phyloP scores from a whole-genome alignment of 2,113 vertebrate species.

The Sakesphorus luctuosus region DNA sequence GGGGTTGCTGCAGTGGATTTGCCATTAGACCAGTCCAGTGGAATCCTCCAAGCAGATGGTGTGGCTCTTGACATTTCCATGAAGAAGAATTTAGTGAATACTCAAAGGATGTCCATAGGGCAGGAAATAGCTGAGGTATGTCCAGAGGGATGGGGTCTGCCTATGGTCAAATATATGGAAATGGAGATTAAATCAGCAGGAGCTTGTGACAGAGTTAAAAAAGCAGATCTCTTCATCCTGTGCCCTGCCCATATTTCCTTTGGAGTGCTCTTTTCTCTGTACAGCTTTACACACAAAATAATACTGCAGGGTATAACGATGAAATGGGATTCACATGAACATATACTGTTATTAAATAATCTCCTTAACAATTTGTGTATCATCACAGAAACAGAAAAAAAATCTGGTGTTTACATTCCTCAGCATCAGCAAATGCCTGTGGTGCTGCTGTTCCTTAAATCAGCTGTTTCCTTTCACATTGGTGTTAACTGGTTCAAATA shows the following conservation, averaged over 20 bases:
- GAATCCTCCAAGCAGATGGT: neutral
- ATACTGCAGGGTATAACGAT: neutral
- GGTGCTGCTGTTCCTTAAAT: neutral
- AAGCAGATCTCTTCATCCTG: neutral
- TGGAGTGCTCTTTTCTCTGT: neutral
- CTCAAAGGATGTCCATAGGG: neutral
- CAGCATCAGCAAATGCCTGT: neutral
- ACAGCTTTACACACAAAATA: neutral
- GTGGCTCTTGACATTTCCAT: neutral
- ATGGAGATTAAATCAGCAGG: neutral
- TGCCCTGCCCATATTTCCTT: neutral
- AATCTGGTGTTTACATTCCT: neutral
- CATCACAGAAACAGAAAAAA: neutral
- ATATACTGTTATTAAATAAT: neutral
- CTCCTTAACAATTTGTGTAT: neutral
- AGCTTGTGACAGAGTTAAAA: neutral
- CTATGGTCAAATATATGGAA: neutral
- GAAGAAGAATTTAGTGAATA: neutral
- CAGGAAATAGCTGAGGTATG: neutral
- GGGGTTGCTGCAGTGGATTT: fast-evolving
- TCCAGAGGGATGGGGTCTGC: neutral
- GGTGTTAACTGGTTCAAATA: neutral
- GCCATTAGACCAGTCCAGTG: fast-evolving
- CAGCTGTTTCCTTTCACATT: neutral
- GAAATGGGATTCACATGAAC: neutral